Evolutionary conservation across 2,797 vertebrate species (phyloP).

Genomic region (Brachyalestes nurse): DNA sequence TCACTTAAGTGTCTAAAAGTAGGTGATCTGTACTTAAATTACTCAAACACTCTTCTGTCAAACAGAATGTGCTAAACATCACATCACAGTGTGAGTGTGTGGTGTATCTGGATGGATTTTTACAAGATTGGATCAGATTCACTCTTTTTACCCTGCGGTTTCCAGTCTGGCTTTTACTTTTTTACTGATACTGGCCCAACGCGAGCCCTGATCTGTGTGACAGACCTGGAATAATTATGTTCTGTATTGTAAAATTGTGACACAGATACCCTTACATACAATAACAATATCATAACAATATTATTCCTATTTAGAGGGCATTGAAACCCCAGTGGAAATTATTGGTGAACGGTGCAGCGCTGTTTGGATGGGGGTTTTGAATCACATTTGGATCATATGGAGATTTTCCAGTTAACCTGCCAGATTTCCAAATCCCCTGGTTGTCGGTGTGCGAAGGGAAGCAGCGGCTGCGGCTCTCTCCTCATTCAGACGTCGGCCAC

Average conservation of each 20-base stretch:
- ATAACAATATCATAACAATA: conserved; percentile 50
- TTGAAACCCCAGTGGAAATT: conserved; percentile 52
- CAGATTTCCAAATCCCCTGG: conserved; percentile 63
- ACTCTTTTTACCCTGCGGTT: no score
- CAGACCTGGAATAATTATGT: conserved; percentile 35
- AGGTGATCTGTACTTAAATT: no score
- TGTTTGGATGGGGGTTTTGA: conserved; percentile 57
- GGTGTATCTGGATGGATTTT: no score
- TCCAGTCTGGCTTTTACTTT: no score
- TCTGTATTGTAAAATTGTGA: conserved; percentile 28
- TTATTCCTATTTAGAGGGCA: conserved; percentile 45
- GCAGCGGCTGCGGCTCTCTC: conserved; percentile 18
- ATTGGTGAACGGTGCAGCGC: conserved; percentile 15
- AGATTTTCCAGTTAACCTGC: conserved; percentile 64
- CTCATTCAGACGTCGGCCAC: conserved; percentile 50
- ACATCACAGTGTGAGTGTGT: no score
- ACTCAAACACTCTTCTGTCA: no score
- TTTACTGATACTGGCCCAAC: no score
- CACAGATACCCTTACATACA: conserved; percentile 16
- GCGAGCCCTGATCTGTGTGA: neutral
- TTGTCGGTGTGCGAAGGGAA: conserved; percentile 46
- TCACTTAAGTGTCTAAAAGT: no score
- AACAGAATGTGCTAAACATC: no score
- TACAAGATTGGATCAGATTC: no score
- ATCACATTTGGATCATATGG: conserved; percentile 66